A percentile compares a stretch with the other conserved stretches of the same genome.
phyloP scores from a whole-genome alignment of 2,797 vertebrate genomes.

The Tenualosa ilisha region DNA sequence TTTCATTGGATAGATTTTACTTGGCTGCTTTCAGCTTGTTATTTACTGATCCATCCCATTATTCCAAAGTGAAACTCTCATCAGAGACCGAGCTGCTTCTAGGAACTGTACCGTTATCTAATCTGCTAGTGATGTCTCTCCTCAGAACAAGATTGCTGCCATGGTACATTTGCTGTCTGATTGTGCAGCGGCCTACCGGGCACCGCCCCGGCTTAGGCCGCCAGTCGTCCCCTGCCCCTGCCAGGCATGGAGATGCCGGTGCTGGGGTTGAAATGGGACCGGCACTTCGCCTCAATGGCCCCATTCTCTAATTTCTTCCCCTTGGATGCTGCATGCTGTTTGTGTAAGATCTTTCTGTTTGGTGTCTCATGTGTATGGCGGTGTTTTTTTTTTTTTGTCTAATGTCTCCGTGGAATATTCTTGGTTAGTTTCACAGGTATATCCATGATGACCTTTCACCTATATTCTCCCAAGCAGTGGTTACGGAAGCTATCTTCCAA shows the following conservation, averaged over 20 bases:
- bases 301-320: constrained; percentile 41
- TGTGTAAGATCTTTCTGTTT: constrained; percentile 55
- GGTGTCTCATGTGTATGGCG: neutral
- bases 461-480: neutral
- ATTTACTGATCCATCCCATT: constrained; percentile 7
- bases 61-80: neutral
- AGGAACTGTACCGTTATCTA: constrained; percentile 3
- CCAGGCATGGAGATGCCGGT: constrained; percentile 28
- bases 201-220: neutral
- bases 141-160: constrained; percentile 62
- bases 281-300: constrained; percentile 47
- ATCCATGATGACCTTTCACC: neutral
- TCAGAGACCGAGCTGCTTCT: neutral
- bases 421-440: neutral
- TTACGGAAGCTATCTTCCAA: neutral
- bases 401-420: neutral
- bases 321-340: constrained; percentile 45
- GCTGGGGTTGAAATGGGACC: constrained; percentile 49
- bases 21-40: neutral
- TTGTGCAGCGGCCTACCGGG: constrained; percentile 32
- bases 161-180: constrained; percentile 32
- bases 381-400: neutral
- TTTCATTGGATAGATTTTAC: neutral
- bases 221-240: neutral
- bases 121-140: constrained; percentile 41